Base-by-base conservation (phyloP, 1,140 invertebrate species). In the Copidosoma floridanum region DNA sequence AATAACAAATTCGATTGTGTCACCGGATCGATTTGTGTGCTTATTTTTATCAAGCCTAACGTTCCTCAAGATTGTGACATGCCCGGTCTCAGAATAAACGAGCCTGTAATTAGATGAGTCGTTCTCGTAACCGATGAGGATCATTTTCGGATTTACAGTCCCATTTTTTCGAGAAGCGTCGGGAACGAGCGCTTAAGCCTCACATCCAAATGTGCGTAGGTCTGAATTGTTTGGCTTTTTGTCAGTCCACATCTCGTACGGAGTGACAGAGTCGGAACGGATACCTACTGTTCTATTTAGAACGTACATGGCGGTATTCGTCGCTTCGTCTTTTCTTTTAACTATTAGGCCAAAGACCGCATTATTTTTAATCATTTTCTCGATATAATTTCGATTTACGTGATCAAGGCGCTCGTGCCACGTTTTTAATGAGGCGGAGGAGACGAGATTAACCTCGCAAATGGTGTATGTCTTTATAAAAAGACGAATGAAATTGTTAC, bases 191-290 rank as follows among this genome's bases (percentile, higher is more conserved):
- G 48, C 61, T 40, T 67, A 77, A 6, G 72, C 70, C 16, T 55
- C 32, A 37, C 63, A 74, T 10, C 74, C 76, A 65, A 78, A 79
- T 14, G 71, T 53, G 54, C 61, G 52, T 3, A 74, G 18, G 61
- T 78, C 64, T 3, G 26, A 56, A 0, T 76, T 20, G 40, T 67
- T 44, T 5, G 71, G 68, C 35, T 68, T 71, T 23, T 61, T 66
- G 4, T 60, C 55, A 21, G 59, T 60, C 66, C 70, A 71, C 1
- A 62, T 24, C 46, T 74, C 67, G 27, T 66, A 70, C 0, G 51
- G 58, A 40, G 61, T 68, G 8, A 16, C 47, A n/a, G 52, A 21
- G 6, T 41, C 23, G 41, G 41, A 18, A 14, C 20, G 23, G 14
- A 14, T 52, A 21, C n/a, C 11, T 16, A 27, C 20, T 8, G 44